Evolutionary conservation across 2,113 vertebrate species (phyloP).

Genomic region (Melanotaenia duboulayi): DNA sequence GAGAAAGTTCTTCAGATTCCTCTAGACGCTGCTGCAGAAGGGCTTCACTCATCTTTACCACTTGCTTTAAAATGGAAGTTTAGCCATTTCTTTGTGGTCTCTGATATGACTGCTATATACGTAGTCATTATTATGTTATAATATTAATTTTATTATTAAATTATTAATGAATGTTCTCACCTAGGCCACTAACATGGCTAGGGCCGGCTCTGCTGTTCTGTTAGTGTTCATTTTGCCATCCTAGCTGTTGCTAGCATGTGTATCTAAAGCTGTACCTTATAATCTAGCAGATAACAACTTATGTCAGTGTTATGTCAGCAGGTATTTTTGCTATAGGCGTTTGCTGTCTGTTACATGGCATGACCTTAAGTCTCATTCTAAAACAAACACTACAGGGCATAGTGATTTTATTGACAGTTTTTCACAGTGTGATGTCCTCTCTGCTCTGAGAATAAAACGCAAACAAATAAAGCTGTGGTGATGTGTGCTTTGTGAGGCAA

Average conservation of each 20-base stretch:
- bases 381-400: constrained; percentile 68
- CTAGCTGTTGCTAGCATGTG: background rate
- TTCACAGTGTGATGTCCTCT: constrained; percentile 66
- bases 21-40: no score
- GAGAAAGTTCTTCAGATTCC: no score
- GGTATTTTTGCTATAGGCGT: constrained; percentile 39
- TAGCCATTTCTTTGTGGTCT: no score
- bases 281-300: constrained; percentile 7
- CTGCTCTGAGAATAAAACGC: constrained; percentile 62
- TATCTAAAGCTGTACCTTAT: background rate
- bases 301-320: constrained; percentile 29
- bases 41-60: no score
- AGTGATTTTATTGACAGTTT: constrained; percentile 72
- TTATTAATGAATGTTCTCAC: no score
- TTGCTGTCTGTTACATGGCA: constrained; percentile 47
- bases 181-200: no score
- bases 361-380: constrained; percentile 73
- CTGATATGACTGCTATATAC: no score
- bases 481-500: constrained; percentile 48
- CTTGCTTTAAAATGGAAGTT: no score
- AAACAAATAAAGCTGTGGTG: constrained; percentile 69
- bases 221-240: background rate
- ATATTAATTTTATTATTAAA: no score
- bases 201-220: no score
- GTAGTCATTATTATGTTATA: no score